Evolutionary conservation across 2,888 invertebrate species (phyloP).

Genomic region (Drosophila barbarae): DNA sequence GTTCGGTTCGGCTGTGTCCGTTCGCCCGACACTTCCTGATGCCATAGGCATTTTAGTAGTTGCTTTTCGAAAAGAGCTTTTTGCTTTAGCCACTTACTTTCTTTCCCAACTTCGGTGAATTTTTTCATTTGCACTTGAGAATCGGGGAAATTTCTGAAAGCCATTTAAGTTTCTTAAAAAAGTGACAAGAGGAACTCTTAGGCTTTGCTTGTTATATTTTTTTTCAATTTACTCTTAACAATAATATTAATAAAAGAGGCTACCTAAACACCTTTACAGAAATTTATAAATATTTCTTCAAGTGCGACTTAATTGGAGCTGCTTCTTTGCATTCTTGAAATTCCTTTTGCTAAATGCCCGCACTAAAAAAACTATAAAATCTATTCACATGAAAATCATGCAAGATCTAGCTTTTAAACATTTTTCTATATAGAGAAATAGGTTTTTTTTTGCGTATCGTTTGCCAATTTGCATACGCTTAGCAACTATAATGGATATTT

Average conservation of each 20-base stretch:
- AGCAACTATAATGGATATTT: constrained; percentile 48
- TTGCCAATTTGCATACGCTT: constrained; percentile 46
- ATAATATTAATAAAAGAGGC: not conserved
- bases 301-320: not conserved
- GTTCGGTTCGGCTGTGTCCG: constrained; percentile 46
- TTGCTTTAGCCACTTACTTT: constrained; percentile 50
- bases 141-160: constrained; percentile 52
- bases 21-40: constrained; percentile 65
- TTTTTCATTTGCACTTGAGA: constrained; percentile 57
- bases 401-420: constrained; percentile 17
- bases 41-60: constrained; percentile 30
- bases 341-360: constrained; percentile 12
- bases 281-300: not conserved
- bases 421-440: constrained; percentile 5
- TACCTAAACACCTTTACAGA: too few relatives aligned
- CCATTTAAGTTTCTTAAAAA: not conserved
- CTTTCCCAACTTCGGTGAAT: constrained; percentile 45
- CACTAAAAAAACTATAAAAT: constrained; percentile 28
- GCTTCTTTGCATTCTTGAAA: constrained; percentile 9
- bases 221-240: not conserved
- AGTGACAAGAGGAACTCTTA: not conserved
- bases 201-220: not conserved
- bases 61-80: constrained; percentile 44
- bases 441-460: constrained; percentile 21
- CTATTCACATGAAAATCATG: constrained; percentile 28